Base-by-base conservation (phyloP, 2,888 invertebrate species). In the Ophonus ardosiacus region DNA sequence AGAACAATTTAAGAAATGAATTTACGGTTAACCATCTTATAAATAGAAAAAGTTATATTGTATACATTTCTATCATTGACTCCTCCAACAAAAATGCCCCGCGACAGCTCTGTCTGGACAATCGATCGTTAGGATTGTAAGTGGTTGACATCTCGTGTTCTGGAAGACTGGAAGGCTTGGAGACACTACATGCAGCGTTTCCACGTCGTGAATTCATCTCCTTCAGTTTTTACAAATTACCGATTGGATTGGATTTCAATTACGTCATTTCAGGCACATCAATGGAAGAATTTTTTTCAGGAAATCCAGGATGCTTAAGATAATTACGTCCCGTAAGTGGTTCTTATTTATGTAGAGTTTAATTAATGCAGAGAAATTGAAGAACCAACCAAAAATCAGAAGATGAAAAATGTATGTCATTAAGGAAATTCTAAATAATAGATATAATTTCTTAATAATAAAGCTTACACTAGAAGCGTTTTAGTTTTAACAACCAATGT, bases 211-310 rank as follows among this genome's bases (percentile, higher is more conserved):
- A 81, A 81, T 81, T 68, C 63, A 51, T 43, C 57, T 81, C 81
- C 43, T 81, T 51, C 43, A 81, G 63, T 81, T 81, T 65, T 81
- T 81, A 68, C 81, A 81, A 81, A 65, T 81, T 81, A 59, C 40
- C 81, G 81, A 51, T 81, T 81, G 59, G 61, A 81, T 81, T 51
- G 81, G 81, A 65, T 81, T 81, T 81, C 81, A 81, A 81, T 81
- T 68, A 51, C 43, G 13, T 51, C 43, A 51, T 51, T 51, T 51
- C 43, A 13, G 43, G 5, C 43, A 13, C 13, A 31, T 31, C 31
- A 31, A 31, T 51, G 6, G 43, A 51, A 43, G 43, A 43, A 43
- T 4, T 43, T 10, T 10, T 21, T 21, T 21, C 1, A 21, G 3
- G 2, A 31, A 31, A 5, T 51, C 2, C 1, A 51, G 13, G 13